These are phyloP conservation scores for Eupithecia dodoneata DNA, from an alignment of 2,888 invertebrate species.

Conservation along the genomic window DNA sequence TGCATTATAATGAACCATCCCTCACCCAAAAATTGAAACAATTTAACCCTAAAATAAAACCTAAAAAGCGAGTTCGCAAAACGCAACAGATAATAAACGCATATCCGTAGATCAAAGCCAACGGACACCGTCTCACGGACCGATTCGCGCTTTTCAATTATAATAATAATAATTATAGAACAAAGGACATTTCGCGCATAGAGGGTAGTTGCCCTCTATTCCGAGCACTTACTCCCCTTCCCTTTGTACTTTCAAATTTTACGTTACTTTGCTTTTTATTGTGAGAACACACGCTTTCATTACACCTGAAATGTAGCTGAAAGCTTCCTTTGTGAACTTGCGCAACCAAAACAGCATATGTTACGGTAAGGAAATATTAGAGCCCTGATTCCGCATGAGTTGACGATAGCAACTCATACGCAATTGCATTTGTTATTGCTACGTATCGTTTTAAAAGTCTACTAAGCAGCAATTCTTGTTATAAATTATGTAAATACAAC, in stretches of 20 bases:
- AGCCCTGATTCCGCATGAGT: neutral
- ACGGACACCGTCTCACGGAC: slow-evolving; percentile 63
- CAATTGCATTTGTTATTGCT: neutral
- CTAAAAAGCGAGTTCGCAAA: neutral
- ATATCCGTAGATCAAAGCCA: slow-evolving; percentile 56
- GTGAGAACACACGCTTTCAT: slow-evolving; percentile 7
- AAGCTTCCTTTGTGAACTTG: slow-evolving; percentile 4
- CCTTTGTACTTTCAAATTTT: slow-evolving; percentile 67
- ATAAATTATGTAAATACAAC: neutral
- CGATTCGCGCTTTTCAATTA: slow-evolving; percentile 71
- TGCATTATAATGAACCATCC: neutral
- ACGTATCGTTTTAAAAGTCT: neutral
- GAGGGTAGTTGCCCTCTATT: slow-evolving; percentile 66
- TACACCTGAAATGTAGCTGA: slow-evolving; percentile 6
- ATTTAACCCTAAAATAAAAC: neutral
- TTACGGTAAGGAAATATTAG: neutral
- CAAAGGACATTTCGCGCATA: slow-evolving; percentile 61
- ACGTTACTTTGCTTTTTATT: slow-evolving; percentile 34
- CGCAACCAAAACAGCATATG: neutral
- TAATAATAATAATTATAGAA: too few relatives aligned
- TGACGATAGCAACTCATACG: neutral
- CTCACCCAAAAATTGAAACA: neutral
- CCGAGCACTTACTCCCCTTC: slow-evolving; percentile 68
- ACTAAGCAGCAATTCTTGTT: neutral
- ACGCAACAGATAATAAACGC: slow-evolving; percentile 22